phyloP scores from a whole-genome alignment of 2,797 vertebrate genomes.

The Tragelaphus oryx region DNA sequence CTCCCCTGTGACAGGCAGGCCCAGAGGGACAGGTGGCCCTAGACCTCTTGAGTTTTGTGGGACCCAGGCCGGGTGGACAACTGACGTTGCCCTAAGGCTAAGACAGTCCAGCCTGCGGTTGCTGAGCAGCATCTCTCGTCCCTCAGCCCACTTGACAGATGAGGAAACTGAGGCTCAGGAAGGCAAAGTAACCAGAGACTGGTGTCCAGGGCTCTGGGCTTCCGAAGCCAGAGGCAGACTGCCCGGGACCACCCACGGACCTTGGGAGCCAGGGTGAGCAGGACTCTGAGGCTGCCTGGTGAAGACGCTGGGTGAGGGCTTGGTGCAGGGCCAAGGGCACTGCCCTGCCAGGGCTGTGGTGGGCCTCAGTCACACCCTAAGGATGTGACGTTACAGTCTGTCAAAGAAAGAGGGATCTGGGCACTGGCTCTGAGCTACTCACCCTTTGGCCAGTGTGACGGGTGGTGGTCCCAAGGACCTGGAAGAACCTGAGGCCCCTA shows the following conservation, averaged over 20 bases:
- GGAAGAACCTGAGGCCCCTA: background rate
- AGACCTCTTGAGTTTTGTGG: background rate
- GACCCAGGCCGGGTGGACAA: background rate
- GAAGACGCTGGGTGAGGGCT: background rate
- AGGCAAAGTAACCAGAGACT: background rate
- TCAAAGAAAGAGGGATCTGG: background rate
- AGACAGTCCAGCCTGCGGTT: background rate
- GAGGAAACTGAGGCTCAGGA: background rate
- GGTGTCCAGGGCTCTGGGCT: background rate
- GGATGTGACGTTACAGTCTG: background rate
- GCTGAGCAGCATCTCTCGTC: background rate
- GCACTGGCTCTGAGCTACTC: background rate
- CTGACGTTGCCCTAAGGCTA: background rate
- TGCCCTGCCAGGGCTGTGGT: background rate
- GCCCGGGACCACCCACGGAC: fast-evolving
- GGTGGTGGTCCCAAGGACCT: background rate
- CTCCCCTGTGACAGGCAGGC: slow-evolving; percentile 53
- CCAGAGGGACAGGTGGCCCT: background rate
- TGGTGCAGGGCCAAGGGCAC: background rate
- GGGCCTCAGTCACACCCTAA: background rate
- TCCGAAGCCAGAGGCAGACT: background rate
- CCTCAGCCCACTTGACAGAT: background rate
- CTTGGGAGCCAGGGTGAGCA: background rate
- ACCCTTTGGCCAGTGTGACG: background rate
- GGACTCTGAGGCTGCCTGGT: background rate